A percentile compares a stretch with the other conserved stretches of the same genome.
Conservation (phyloP, 2,797 vertebrate genomes). For the Carduelis carduelis region DNA sequence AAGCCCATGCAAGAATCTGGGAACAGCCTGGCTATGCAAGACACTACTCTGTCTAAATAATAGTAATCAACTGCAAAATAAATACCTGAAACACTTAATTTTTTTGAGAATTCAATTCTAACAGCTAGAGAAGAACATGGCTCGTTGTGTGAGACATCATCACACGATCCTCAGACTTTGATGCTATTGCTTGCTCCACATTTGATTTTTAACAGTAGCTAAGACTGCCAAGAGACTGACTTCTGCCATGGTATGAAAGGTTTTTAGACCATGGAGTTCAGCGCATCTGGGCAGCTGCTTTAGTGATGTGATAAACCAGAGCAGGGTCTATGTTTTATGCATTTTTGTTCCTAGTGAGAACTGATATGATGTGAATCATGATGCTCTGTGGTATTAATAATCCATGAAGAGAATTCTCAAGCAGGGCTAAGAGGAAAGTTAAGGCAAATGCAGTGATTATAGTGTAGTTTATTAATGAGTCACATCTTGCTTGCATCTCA, state of each 20-base stretch:
- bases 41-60: not conserved
- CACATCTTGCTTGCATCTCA: constrained; percentile 5
- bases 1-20: not conserved
- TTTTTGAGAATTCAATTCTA: not conserved
- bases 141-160: not conserved
- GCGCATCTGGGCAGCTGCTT: not conserved
- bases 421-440: constrained; percentile 22
- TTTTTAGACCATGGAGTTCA: not conserved
- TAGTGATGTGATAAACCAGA: not conserved
- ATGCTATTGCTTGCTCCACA: not conserved
- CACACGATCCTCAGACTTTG: not conserved
- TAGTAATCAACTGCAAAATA: not conserved
- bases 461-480: constrained; percentile 47
- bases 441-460: constrained; percentile 23
- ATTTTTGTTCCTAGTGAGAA: constrained; percentile 7
- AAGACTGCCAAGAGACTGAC: not conserved
- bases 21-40: not conserved
- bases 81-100: not conserved
- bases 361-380: constrained; percentile 6
- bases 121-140: not conserved
- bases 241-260: not conserved
- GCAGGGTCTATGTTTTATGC: constrained; percentile 20
- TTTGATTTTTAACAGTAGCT: not conserved
- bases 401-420: constrained; percentile 16
- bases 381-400: constrained; percentile 29